These are phyloP conservation scores for Lordiphosa fenestrarum DNA, from an alignment of 2,888 invertebrate species.

Conservation along the genomic window DNA sequence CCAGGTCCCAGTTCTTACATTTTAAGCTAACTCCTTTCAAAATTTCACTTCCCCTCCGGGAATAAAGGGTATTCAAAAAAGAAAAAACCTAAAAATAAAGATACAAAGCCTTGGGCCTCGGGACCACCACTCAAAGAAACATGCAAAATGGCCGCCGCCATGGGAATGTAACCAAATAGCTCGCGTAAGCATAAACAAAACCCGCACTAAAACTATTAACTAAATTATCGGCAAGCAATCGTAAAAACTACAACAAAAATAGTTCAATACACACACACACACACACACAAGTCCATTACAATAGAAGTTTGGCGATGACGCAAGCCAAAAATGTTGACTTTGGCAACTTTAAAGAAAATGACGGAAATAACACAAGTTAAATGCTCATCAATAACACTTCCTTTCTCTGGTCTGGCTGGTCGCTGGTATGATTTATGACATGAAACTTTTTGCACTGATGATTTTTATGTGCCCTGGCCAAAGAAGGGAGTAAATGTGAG, in stretches of 20 bases:
- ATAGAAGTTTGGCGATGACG: conserved; percentile 51
- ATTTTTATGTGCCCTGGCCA: conserved; percentile 14
- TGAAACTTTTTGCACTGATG: conserved; percentile 32
- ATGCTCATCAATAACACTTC: conserved; percentile 73
- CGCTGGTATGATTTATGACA: conserved; percentile 59
- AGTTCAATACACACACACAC: conserved; percentile 4
- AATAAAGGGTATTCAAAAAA: no score
- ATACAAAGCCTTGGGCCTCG: no score
- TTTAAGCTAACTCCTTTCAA: no score
- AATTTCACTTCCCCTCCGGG: no score
- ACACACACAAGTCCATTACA: not conserved
- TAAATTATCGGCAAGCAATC: conserved; percentile 61
- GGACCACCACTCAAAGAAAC: conserved; percentile 3
- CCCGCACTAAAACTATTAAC: conserved; percentile 62
- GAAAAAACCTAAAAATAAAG: no score
- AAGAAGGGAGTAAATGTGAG: no score
- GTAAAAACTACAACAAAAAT: conserved; percentile 14
- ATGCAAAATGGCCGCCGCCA: conserved; percentile 43
- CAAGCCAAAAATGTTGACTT: conserved; percentile 41
- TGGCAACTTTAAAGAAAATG: conserved; percentile 57
- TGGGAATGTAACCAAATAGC: conserved; percentile 34
- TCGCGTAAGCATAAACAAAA: conserved; percentile 56
- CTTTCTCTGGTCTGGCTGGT: conserved; percentile 7
- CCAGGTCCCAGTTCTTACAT: no score
- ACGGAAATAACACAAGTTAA: conserved; percentile 69